These are phyloP conservation scores for Hippoglossus hippoglossus DNA, from an alignment of 2,797 vertebrate species.

Conservation along the genomic window DNA sequence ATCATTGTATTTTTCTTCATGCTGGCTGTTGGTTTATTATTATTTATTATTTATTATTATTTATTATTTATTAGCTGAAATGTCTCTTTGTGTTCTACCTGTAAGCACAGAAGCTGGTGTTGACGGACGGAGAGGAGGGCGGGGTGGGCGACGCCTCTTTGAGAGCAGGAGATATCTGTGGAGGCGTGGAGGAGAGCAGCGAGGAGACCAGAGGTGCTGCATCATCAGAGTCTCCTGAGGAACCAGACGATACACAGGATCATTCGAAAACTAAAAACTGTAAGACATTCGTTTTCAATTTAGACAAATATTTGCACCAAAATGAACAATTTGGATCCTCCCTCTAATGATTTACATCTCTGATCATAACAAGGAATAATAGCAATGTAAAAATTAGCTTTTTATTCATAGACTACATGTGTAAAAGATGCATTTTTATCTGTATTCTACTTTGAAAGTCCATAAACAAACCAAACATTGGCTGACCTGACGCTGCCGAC, in stretches of 20 bases:
- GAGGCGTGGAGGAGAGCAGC: slow-evolving; percentile 92
- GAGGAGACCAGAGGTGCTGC: slow-evolving; percentile 89
- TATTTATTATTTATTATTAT: too few relatives aligned
- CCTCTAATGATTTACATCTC: too few relatives aligned
- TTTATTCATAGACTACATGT: too few relatives aligned
- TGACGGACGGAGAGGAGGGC: slow-evolving; percentile 95
- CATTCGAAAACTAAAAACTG: not conserved
- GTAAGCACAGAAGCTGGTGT: slow-evolving; percentile 87
- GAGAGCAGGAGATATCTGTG: slow-evolving; percentile 90
- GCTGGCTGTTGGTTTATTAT: too few relatives aligned
- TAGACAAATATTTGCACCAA: not conserved
- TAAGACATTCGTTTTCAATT: too few relatives aligned
- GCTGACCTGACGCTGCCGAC: slow-evolving; percentile 91
- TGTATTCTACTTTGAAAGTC: not conserved
- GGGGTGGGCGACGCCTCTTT: slow-evolving; percentile 96
- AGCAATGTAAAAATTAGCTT: too few relatives aligned
- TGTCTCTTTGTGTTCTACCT: slow-evolving; percentile 76
- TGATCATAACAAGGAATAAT: too few relatives aligned
- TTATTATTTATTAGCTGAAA: too few relatives aligned
- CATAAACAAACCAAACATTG: not conserved
- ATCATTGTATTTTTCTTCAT: too few relatives aligned
- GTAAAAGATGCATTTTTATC: too few relatives aligned
- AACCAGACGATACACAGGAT: slow-evolving; percentile 21
- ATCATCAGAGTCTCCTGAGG: slow-evolving; percentile 95
- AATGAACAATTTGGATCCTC: not conserved